Base-by-base conservation (phyloP, 1,140 invertebrate species). In the Eupristina koningsbergeri region DNA sequence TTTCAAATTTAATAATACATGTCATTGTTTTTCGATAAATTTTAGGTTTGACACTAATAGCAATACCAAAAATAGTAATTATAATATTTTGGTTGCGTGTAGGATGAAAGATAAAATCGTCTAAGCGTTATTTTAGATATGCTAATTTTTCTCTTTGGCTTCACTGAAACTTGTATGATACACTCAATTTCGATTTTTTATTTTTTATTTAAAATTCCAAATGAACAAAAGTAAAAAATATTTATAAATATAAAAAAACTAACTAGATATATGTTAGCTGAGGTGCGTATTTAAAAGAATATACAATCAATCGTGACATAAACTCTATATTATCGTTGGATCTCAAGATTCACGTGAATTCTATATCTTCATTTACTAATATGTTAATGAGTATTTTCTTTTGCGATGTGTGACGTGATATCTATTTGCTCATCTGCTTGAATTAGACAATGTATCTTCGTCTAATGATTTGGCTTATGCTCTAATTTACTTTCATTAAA, bases 401-500 rank as follows among this genome's bases (percentile, higher is more conserved):
- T 34, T 13, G 13, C 61, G 17, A 64, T 13, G 13, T 13, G 29
- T 31, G 31, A 64, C 11, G n/a, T 64, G 31, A 31, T 64, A 64
- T 64, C n/a, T 64, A 31, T 64, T 64, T 9, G 31, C 29, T 31
- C n/a, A 31, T 64, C 31, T 64, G 17, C 34, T 22, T 13, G 6
- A 69, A 69, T 69, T 13, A 67, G n/a, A 67, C 17, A 15, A 36
- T 67, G 17, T 67, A 67, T 67, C 64, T 67, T 17, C 7, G 34
- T 34, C 31, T 67, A 67, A 67, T 39, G 34, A 34, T 19, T 67
- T 34, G 19, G 64, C 31, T 67, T 67, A 67, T 17, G 36, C 67
- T 71, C 36, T 71, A 71, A 71, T 71, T 71, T 26, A 41, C 36
- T 41, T 71, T 41, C 22, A 71, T 39, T 71, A 71, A 15, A 31